These are phyloP conservation scores for Notothenia rossii DNA, from an alignment of 2,113 vertebrate genomes.

Conservation along the genomic window DNA sequence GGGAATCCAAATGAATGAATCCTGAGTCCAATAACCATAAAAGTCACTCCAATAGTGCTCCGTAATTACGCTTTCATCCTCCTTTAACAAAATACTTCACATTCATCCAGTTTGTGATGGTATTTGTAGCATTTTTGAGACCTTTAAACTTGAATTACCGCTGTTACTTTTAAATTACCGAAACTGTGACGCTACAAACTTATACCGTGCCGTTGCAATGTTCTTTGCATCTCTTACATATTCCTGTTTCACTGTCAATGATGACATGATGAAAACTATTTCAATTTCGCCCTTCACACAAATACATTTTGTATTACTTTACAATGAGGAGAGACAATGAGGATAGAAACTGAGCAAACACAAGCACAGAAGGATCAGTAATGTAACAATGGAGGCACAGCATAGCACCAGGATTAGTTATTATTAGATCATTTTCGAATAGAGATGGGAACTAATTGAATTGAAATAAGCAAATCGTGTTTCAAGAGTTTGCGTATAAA, in stretches of 20 bases:
- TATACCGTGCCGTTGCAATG: too few species aligned
- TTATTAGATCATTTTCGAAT: neutral
- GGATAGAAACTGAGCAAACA: neutral
- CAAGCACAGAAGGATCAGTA: neutral
- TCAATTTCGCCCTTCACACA: neutral
- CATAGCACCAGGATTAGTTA: neutral
- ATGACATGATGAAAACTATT: neutral
- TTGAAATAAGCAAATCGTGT: neutral
- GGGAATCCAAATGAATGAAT: too few species aligned
- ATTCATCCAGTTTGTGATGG: too few species aligned
- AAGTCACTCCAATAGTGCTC: too few species aligned
- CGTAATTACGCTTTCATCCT: too few species aligned
- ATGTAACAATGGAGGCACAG: neutral
- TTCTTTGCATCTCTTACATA: neutral
- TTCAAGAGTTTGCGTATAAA: neutral
- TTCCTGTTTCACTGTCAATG: slow-evolving; percentile 1
- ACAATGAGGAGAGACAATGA: neutral
- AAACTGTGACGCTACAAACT: too few species aligned
- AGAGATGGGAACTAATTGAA: neutral
- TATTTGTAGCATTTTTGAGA: too few species aligned
- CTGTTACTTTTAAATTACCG: too few species aligned
- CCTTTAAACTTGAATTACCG: too few species aligned
- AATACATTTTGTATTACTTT: neutral
- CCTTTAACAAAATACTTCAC: too few species aligned
- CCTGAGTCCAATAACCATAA: too few species aligned